Percentiles rank a stretch among this genome's conserved stretches.
Conservation (phyloP, 2,888 invertebrate genomes). For the Lacanobia oleracea region DNA sequence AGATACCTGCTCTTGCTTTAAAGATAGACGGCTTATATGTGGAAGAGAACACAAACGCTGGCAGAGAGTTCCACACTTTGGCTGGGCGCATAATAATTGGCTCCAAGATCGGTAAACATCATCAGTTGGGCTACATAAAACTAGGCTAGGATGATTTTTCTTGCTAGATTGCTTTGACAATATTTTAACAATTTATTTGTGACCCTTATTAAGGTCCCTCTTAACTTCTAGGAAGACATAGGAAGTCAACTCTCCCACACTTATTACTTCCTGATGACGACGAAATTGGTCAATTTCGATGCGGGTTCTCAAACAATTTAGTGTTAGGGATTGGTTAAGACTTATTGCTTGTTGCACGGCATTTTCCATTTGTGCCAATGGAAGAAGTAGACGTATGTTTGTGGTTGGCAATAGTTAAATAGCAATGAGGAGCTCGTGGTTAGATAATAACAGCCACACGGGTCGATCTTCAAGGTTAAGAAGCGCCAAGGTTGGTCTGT, state of each 20-base stretch:
- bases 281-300: conserved; percentile 46
- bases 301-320: conserved; percentile 51
- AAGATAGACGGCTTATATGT: no score
- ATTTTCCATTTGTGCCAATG: neutral
- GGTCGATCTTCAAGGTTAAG: no score
- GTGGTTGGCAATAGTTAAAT: neutral
- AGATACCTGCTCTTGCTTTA: no score
- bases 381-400: neutral
- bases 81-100: no score
- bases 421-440: no score
- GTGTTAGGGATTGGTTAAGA: conserved; percentile 6
- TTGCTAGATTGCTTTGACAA: neutral
- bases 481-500: no score
- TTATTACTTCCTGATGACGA: conserved; percentile 41
- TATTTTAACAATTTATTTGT: no score
- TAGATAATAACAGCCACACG: no score
- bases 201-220: neutral
- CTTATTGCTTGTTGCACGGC: conserved; percentile 12
- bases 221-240: conserved; percentile 3
- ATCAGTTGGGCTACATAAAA: neutral
- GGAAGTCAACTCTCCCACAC: conserved; percentile 27
- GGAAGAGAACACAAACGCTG: no score
- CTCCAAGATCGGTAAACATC: neutral
- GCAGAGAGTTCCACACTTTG: no score
- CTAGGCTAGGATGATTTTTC: no score